Conservation (phyloP, 2,888 invertebrate species). For the Julus scanicus region DNA sequence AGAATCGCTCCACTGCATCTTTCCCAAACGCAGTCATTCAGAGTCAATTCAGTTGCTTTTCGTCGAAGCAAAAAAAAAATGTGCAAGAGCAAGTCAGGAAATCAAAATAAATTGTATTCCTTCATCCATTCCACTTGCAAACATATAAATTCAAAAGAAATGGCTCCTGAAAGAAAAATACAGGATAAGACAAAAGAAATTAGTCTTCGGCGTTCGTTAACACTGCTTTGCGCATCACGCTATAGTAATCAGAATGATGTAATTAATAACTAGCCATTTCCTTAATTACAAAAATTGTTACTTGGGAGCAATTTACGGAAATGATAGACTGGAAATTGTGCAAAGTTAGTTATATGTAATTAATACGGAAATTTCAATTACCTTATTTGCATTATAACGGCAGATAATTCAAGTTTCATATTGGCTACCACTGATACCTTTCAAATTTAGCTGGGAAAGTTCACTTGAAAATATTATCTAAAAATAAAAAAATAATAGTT, state of each 20-base stretch:
- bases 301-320: no score
- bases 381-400: no score
- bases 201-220: neutral
- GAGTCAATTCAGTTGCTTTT: constrained; percentile 22
- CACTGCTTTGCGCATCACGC: neutral
- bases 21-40: constrained; percentile 13
- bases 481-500: no score
- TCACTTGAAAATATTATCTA: no score
- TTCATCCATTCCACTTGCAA: neutral
- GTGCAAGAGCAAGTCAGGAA: constrained; percentile 46
- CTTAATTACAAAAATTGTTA: neutral
- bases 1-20: constrained; percentile 28
- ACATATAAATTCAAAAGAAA: constrained; percentile 25
- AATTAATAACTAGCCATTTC: neutral
- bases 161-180: neutral
- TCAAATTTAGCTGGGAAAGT: no score
- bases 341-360: no score
- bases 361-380: no score
- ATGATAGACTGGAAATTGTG: no score
- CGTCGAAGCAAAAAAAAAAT: constrained; percentile 23
- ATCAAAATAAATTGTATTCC: constrained; percentile 49
- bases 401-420: no score
- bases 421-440: no score
- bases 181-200: constrained; percentile 33
- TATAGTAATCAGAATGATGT: neutral